Conservation (phyloP, 2,888 invertebrate species). For the Tuta absoluta region DNA sequence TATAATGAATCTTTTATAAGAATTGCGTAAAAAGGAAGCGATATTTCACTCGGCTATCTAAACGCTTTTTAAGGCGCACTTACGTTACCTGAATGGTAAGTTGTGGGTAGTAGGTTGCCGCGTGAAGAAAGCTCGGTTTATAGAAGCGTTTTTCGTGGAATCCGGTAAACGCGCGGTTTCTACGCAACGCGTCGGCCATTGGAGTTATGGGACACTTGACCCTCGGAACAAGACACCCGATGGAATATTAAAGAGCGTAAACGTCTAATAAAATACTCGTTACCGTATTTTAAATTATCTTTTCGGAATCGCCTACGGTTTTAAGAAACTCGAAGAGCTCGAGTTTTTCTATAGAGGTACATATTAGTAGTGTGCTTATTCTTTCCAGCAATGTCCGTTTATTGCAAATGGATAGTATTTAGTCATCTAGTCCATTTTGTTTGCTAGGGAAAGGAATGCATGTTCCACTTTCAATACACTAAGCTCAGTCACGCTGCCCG, state of each 20-base stretch:
- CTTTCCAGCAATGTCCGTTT: too few species aligned
- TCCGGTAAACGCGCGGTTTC: conserved; percentile 1
- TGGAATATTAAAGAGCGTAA: conserved; percentile 4
- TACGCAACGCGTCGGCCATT: neutral
- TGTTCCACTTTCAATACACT: too few species aligned
- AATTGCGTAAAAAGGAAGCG: neutral
- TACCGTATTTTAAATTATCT: neutral
- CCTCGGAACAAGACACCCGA: neutral
- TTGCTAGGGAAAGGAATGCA: too few species aligned
- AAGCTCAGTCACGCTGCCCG: too few species aligned
- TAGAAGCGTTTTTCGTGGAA: conserved; percentile 16
- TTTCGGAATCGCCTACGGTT: neutral
- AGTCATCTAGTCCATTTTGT: too few species aligned
- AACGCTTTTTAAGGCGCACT: conserved; percentile 4
- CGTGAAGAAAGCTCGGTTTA: conserved; percentile 3
- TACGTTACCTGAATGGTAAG: conserved; percentile 7
- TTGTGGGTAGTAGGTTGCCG: neutral
- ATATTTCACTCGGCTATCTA: conserved; percentile 10
- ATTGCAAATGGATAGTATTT: too few species aligned
- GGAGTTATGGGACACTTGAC: conserved; percentile 2
- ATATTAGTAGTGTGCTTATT: too few species aligned
- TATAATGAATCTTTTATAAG: neutral
- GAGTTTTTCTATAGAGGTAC: too few species aligned
- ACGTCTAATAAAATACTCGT: conserved; percentile 5
- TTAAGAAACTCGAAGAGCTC: too few species aligned